Evolutionary conservation across 1,140 invertebrate genomes (phyloP), one percentile per base, ranked within the genome.

Genomic region (Dufourea novaeangliae): DNA sequence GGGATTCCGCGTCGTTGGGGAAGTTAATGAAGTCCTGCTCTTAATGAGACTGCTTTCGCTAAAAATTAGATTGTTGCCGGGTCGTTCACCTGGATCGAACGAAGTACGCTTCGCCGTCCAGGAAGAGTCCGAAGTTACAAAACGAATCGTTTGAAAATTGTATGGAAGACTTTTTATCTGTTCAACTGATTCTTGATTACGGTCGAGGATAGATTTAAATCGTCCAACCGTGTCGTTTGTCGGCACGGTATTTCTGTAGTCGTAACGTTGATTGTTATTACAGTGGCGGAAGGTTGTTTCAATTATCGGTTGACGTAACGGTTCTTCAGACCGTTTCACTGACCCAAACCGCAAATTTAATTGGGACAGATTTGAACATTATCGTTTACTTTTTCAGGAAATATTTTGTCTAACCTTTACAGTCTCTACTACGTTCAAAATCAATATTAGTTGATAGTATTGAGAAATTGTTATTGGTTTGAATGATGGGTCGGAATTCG

Each of bases 41-140:
- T 67, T 67, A 74, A 74, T 64, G n/a, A 25, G 37, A 22, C 34
- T 5, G 64, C 54, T 75, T 75, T 75, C 64, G 63, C 73, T 68
- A 59, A 75, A 68, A 75, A 68, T 75, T 68, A 75, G 29, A 59
- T 34, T 74, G 62, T 74, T n/a, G n/a, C 63, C 66, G 14, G 72
- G 72, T 44, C 72, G 11, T 75, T 75, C 63, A 67, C 72, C 72
- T 57, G 52, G 27, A 68, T 56, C 22, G 25, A 34, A 73, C 29
- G 7, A 44, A 68, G 10, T 54, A n/a, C n/a, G 29, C 12, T n/a
- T 34, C 25, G 6, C 8, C 8, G 12, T 59, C 52, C 7, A 29
- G 29, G 22, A 59, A 68, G 29, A 25, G 29, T 34, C 32, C 34
- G 41, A 57, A 41, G 46, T 52, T 64, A 34, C 8, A 50, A 50